phyloP scores from a whole-genome alignment of 2,113 vertebrate species.

The Perognathus longimembris region DNA sequence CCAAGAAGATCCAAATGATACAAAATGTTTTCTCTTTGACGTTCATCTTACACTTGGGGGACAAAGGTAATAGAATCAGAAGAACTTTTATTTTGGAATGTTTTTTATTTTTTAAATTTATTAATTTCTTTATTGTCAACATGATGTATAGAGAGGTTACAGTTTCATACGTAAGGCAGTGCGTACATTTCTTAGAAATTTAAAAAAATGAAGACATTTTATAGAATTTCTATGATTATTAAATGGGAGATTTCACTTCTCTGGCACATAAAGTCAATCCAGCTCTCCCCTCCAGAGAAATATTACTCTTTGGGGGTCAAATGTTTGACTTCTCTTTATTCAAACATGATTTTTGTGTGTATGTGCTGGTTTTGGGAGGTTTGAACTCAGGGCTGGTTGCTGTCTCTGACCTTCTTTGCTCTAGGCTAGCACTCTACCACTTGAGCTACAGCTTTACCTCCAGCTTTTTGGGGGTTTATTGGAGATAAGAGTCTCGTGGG shows the following conservation, averaged over 20 bases:
- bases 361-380: too few relatives aligned
- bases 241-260: background rate
- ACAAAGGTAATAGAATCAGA: background rate
- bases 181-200: too few relatives aligned
- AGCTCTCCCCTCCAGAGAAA: background rate
- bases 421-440: too few relatives aligned
- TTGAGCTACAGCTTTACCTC: too few relatives aligned
- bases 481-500: too few relatives aligned
- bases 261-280: background rate
- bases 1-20: background rate
- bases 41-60: background rate
- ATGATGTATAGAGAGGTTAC: too few relatives aligned
- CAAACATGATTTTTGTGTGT: slow-evolving; percentile 1
- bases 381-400: too few relatives aligned
- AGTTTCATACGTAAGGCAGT: too few relatives aligned
- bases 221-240: background rate
- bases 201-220: background rate
- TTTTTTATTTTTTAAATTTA: too few relatives aligned
- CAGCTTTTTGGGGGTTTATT: too few relatives aligned
- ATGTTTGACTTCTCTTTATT: slow-evolving; percentile 32
- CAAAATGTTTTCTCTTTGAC: slow-evolving; percentile 38
- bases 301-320: background rate
- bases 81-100: background rate
- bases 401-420: too few relatives aligned
- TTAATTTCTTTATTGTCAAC: too few relatives aligned